phyloP scores from a whole-genome alignment of 1,140 invertebrate genomes.

The Zaprionus kolodkinae region DNA sequence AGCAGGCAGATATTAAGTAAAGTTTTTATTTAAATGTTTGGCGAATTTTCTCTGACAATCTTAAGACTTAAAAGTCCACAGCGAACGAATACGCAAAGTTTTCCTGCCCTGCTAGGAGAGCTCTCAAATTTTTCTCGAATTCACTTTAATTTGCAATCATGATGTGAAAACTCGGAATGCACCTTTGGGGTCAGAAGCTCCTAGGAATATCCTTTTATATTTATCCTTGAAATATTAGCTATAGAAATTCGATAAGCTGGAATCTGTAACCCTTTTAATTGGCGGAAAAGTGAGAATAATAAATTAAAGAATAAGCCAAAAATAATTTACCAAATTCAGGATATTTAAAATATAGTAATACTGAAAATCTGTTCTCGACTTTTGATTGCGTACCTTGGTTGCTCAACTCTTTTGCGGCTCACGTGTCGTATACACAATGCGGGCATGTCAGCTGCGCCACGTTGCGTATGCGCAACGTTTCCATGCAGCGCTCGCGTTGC shows the following conservation, averaged over 20 bases:
- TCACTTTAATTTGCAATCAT: slow-evolving; percentile 62
- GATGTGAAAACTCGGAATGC: neutral
- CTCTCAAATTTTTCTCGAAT: slow-evolving; percentile 35
- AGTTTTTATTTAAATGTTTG: too few relatives aligned
- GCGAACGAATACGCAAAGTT: slow-evolving; percentile 52
- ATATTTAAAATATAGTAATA: too few relatives aligned
- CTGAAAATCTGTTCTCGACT: too few relatives aligned
- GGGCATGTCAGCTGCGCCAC: neutral
- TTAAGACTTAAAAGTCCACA: too few relatives aligned
- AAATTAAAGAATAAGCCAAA: too few relatives aligned
- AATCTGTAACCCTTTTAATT: neutral
- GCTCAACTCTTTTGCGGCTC: neutral
- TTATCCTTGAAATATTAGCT: too few relatives aligned
- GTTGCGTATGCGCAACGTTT: slow-evolving; percentile 53
- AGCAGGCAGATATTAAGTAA: neutral
- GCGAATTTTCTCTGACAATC: too few relatives aligned
- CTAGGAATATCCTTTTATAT: neutral
- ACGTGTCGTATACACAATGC: slow-evolving; percentile 21
- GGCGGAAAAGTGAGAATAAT: neutral
- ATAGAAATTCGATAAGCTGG: neutral
- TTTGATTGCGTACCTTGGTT: neutral
- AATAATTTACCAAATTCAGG: too few relatives aligned
- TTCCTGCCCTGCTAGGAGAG: slow-evolving; percentile 50
- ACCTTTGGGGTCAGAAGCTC: too few relatives aligned
- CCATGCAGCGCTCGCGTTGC: slow-evolving; percentile 51